These are phyloP conservation scores for Drosophila asahinai DNA, from an alignment of 1,140 invertebrate species.

Conservation along the genomic window DNA sequence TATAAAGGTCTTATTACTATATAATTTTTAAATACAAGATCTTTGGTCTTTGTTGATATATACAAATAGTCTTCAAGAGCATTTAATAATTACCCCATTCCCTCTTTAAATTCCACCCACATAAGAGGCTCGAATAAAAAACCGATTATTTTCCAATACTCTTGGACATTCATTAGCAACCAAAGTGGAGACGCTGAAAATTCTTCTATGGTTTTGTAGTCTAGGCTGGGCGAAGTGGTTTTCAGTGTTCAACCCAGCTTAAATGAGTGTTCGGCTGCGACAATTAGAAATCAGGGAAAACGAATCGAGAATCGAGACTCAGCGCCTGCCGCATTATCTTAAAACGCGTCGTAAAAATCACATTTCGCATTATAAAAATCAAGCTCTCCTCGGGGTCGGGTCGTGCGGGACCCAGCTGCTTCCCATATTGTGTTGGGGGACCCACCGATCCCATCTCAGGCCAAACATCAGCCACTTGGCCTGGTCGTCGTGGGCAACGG, in stretches of 20 bases:
- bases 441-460: conserved; percentile 13
- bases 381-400: conserved; percentile 30
- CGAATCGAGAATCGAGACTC: conserved; percentile 48
- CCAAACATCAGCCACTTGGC: conserved; percentile 27
- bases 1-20: too few species aligned
- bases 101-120: neutral
- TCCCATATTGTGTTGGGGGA: conserved; percentile 34
- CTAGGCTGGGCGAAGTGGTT: conserved; percentile 27
- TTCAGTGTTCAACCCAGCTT: conserved; percentile 45
- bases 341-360: conserved; percentile 80
- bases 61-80: too few species aligned
- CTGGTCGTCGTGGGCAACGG: conserved; percentile 41
- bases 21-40: too few species aligned
- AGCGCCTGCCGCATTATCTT: conserved; percentile 68
- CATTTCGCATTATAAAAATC: conserved; percentile 78
- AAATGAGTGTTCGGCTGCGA: conserved; percentile 58
- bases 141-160: conserved; percentile 1
- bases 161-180: conserved; percentile 12
- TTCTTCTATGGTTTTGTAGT: conserved; percentile 1
- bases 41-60: too few species aligned
- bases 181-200: neutral
- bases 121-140: neutral
- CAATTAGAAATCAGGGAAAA: conserved; percentile 72
- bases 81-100: neutral
- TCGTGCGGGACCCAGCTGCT: conserved; percentile 57